These are phyloP conservation scores for Hesperia comma DNA, from an alignment of 2,888 invertebrate species.

Conservation along the genomic window DNA sequence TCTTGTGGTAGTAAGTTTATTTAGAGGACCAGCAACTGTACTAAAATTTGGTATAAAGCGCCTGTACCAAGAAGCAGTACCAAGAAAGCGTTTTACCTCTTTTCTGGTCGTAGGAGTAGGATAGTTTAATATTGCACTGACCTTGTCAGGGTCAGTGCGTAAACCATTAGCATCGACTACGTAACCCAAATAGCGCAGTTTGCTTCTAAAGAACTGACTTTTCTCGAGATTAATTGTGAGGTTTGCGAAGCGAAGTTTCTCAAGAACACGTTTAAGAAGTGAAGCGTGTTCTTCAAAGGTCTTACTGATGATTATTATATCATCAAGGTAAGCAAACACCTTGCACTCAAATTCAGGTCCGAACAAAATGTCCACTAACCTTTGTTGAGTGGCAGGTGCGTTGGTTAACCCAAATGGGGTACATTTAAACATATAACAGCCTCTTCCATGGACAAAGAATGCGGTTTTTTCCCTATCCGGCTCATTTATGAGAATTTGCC, in stretches of 20 bases:
- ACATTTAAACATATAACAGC: constrained; percentile 39
- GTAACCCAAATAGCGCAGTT: constrained; percentile 43
- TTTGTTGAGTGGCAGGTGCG: constrained; percentile 47
- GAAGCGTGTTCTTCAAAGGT: constrained; percentile 43
- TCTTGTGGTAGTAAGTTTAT: constrained; percentile 43
- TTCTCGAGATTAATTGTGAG: constrained; percentile 45
- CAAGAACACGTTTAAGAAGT: constrained; percentile 37
- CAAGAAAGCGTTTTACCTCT: constrained; percentile 45
- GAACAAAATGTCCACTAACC: constrained; percentile 43
- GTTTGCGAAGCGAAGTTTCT: constrained; percentile 43
- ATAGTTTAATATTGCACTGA: constrained; percentile 42
- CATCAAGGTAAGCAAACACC: constrained; percentile 44
- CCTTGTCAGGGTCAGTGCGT: constrained; percentile 44
- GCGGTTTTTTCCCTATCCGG: constrained; percentile 41
- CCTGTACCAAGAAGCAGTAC: constrained; percentile 47
- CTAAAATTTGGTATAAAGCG: constrained; percentile 39
- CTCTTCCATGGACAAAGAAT: constrained; percentile 43
- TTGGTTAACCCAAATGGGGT: constrained; percentile 45
- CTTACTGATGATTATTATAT: constrained; percentile 41
- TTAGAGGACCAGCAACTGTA: constrained; percentile 43
- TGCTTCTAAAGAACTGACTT: constrained; percentile 42
- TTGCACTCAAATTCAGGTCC: constrained; percentile 38
- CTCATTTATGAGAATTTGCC: constrained; percentile 41
- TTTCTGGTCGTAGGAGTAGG: constrained; percentile 44
- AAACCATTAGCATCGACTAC: constrained; percentile 44